Base-by-base conservation (phyloP, 1,140 invertebrate genomes). In the Nomia melanderi region DNA sequence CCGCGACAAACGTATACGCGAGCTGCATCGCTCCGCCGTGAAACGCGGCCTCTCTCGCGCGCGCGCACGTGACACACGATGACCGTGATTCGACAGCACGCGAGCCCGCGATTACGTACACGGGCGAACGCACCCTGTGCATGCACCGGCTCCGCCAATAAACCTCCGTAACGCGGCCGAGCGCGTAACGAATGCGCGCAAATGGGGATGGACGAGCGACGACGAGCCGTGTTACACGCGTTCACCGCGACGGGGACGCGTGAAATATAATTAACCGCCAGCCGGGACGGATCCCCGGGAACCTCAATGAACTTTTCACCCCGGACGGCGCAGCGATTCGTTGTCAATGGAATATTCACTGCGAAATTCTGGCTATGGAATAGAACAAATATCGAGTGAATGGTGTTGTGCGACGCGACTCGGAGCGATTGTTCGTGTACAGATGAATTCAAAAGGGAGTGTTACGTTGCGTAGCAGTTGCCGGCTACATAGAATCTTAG, bases 81-180 rank as follows among this genome's bases (percentile, higher is more conserved):
- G 65, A 23, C 57, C 74, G 23, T 69, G 65, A 76, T 69, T 76
- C 41, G 74, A 76, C 74, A 53, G 56, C 74, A 53, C 74, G 65
- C 56, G 54, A 76, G 33, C 17, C 8, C 29, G 31, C 39, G 41
- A 73, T 73, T 57, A 53, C 69, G 14, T 25, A n/a, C 39, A 47
- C 44, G 41, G 65, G 69, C 33, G 29, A 73, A 44, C 39, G 59
- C 71, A 73, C 60, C 17, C 59, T 50, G 29, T 23, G 29, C 41
- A 20, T n/a, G 47, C n/a, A 8, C 47, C 27, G n/a, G 14, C 8
- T 7, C 20, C 23, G 9, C 25, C 56, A 27, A 60, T 47, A 47
- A 71, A 60, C 67, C 44, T 9, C 3, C 27, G 9, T 59, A 6
- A 41, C 25, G 25, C 20, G 36, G 2, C 2, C 33, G 29, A 20